phyloP scores from a whole-genome alignment of 2,113 vertebrate genomes.

The Pterocles orientalis region DNA sequence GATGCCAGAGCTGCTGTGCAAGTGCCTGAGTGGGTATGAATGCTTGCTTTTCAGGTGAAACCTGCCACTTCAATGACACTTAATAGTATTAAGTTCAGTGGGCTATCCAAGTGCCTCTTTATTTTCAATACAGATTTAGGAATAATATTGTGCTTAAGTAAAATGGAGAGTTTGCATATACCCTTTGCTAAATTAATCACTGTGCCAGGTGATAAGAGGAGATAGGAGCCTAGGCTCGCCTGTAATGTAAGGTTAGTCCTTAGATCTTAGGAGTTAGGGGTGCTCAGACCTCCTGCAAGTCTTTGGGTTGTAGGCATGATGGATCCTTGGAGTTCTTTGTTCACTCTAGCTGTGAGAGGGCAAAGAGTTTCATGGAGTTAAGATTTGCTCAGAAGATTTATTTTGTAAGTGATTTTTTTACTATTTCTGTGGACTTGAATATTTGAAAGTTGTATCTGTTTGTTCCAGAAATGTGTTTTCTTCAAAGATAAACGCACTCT shows the following conservation, averaged over 20 bases:
- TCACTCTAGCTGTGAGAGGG: background rate
- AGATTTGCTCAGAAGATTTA: background rate
- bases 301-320: background rate
- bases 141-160: background rate
- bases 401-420: background rate
- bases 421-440: background rate
- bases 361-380: background rate
- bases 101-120: background rate
- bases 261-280: background rate
- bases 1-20: background rate
- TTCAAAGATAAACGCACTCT: background rate
- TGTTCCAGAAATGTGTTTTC: background rate
- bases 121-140: background rate
- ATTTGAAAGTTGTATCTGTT: background rate
- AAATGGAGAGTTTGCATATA: background rate
- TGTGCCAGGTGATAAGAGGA: background rate
- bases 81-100: background rate
- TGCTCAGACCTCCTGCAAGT: background rate
- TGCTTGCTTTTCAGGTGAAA: background rate
- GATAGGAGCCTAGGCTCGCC: background rate
- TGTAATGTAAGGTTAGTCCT: background rate
- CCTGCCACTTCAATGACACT: background rate
- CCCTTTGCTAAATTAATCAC: background rate
- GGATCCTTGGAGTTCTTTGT: background rate
- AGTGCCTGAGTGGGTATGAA: accelerated